Conservation (phyloP, 2,888 invertebrate species). For the Dynastes tityus region DNA sequence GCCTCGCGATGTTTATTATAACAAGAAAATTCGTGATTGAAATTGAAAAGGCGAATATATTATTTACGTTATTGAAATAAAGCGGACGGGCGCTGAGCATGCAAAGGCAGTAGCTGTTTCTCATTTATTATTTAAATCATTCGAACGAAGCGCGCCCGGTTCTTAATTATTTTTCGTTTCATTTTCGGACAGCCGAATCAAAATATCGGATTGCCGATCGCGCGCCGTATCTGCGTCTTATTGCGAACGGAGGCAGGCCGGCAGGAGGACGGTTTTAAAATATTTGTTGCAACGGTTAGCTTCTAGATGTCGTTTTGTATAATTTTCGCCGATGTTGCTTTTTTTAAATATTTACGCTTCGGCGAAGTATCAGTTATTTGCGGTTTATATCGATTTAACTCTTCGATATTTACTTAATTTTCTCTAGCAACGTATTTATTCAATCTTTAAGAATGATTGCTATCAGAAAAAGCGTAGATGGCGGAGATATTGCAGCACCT, state of each 20-base stretch:
- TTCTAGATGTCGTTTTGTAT: constrained; percentile 29
- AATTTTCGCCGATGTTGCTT: constrained; percentile 17
- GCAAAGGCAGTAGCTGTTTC: background rate
- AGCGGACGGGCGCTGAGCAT: constrained; percentile 4
- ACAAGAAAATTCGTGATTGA: constrained; percentile 39
- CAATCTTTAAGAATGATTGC: too few relatives aligned
- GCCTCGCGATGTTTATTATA: constrained; percentile 38
- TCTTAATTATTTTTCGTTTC: constrained; percentile 27
- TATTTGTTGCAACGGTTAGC: constrained; percentile 25
- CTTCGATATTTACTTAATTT: constrained; percentile 17
- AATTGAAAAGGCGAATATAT: constrained; percentile 36
- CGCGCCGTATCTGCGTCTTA: constrained; percentile 3
- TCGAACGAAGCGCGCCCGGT: background rate
- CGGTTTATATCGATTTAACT: constrained; percentile 32
- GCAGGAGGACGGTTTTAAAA: constrained; percentile 16
- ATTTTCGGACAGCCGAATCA: constrained; percentile 25
- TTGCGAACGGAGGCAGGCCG: constrained; percentile 15
- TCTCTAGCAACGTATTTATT: background rate
- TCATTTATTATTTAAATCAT: constrained; percentile 33
- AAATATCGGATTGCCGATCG: constrained; percentile 24
- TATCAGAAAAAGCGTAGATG: too few relatives aligned
- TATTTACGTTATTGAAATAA: constrained; percentile 44
- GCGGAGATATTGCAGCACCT: too few relatives aligned
- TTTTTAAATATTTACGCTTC: constrained; percentile 34
- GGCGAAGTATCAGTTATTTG: constrained; percentile 10